phyloP scores from a whole-genome alignment of 2,113 vertebrate species.

The Urocynchramus pylzowi region DNA sequence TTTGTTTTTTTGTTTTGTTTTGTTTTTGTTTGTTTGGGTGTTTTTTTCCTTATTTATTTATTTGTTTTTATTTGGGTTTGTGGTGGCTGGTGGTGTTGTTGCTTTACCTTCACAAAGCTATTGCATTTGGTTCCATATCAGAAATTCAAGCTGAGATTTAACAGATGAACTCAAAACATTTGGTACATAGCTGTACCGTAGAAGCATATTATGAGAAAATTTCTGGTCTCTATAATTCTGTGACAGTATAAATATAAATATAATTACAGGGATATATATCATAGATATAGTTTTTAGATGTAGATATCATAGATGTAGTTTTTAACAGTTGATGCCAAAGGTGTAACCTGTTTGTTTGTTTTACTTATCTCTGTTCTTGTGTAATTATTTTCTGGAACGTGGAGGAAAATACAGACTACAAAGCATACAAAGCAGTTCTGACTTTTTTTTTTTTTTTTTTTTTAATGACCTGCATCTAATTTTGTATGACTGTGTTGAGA shows the following conservation, averaged over 20 bases:
- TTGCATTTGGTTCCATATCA: neutral
- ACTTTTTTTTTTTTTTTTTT: neutral
- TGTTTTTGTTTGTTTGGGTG: neutral
- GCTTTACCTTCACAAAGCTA: neutral
- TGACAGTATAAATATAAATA: neutral
- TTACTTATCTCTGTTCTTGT: neutral
- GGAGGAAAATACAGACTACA: neutral
- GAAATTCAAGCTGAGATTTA: neutral
- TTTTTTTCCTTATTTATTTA: neutral
- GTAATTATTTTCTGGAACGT: neutral
- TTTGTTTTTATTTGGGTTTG: neutral
- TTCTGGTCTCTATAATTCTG: neutral
- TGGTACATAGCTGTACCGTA: neutral
- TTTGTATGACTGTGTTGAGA: neutral
- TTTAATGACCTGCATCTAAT: neutral
- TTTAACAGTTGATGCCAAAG: neutral
- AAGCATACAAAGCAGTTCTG: neutral
- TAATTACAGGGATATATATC: neutral
- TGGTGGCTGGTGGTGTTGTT: neutral
- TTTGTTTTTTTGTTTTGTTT: too few relatives aligned
- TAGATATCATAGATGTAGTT: too few relatives aligned
- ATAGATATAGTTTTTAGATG: neutral
- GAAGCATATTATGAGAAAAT: neutral
- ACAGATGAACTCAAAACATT: neutral
- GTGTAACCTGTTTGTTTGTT: neutral